Conservation (phyloP, 2,113 vertebrate species). For the Cygnus buccinator region DNA sequence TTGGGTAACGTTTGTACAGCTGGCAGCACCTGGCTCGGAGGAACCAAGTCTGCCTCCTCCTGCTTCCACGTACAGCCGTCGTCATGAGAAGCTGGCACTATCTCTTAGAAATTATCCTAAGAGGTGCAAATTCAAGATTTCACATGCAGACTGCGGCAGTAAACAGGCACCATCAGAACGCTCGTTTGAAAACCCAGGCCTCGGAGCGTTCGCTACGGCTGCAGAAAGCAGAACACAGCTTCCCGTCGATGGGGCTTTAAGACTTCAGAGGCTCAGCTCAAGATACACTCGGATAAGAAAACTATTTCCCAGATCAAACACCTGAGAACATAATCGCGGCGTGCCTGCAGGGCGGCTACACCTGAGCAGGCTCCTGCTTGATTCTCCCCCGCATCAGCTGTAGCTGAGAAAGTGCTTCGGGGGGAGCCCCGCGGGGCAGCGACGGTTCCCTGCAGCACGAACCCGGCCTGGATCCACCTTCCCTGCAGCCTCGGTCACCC, state of each 20-base stretch:
- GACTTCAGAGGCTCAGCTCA: background rate
- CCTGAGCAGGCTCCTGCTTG: background rate
- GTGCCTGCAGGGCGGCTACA: background rate
- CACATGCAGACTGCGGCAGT: accelerated
- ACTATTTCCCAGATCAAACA: background rate
- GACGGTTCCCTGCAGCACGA: background rate
- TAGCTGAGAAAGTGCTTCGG: background rate
- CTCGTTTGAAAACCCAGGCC: background rate
- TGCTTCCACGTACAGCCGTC: too few species aligned
- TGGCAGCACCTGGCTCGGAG: background rate
- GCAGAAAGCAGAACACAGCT: background rate
- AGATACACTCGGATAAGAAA: background rate
- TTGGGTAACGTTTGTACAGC: background rate
- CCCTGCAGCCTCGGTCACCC: background rate
- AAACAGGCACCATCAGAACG: background rate
- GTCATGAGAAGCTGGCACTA: background rate
- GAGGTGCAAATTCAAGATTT: background rate
- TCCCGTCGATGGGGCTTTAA: background rate
- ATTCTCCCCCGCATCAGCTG: background rate
- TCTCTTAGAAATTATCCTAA: background rate
- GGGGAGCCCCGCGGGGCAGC: background rate
- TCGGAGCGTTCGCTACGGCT: background rate
- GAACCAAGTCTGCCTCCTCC: background rate
- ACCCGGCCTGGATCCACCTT: background rate
- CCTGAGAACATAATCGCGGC: background rate